Base-by-base conservation (phyloP, 1,140 invertebrate genomes). In the Apolygus lucorum region DNA sequence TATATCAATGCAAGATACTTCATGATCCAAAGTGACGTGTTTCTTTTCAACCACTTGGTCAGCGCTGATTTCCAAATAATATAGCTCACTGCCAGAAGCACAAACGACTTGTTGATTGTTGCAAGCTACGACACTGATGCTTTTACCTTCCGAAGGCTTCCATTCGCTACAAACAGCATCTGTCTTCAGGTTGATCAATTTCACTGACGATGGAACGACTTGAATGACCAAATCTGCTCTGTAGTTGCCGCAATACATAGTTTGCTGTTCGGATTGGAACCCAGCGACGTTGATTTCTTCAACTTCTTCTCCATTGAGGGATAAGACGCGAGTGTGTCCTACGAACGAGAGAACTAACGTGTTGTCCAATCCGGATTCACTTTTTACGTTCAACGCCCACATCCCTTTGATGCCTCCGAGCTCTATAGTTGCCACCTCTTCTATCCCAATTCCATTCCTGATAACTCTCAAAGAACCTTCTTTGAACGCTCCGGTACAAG, bases 381-480 rank as follows among this genome's bases (percentile, higher is more conserved):
- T 80, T 52, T 80, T 80, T n/a, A 95, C 83, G 72, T 90, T 90
- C 4, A 98, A 81, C 0, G 95, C 90, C 94, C 95, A 98, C 85
- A 98, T 95, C 69, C 95, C 96, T 82, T 98, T 98, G 64, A 99
- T 97, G 28, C 96, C 95, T 17, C 91, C 87, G 68, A 99, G 82
- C 83, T 99, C 97, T 74, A 99, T 98, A 63, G 89, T 94, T 0
- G 96, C 96, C 80, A 96, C 92, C 79, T 99, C 96, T 77, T 98
- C 93, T 67, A 98, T 98, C 2, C 95, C 96, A 77, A 98, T 98
- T 1, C 96, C 96, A 81, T 97, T 98, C 71, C 96, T 85, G 68
- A 99, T 99, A 63, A 99, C 97, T 63, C 96, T 84, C 17, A 99
- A 82, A 0, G 95, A 97, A 0, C 97, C 97, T 82, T 98, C 96